phyloP scores from a whole-genome alignment of 2,113 vertebrate genomes.

The Ranitomeya imitator region DNA sequence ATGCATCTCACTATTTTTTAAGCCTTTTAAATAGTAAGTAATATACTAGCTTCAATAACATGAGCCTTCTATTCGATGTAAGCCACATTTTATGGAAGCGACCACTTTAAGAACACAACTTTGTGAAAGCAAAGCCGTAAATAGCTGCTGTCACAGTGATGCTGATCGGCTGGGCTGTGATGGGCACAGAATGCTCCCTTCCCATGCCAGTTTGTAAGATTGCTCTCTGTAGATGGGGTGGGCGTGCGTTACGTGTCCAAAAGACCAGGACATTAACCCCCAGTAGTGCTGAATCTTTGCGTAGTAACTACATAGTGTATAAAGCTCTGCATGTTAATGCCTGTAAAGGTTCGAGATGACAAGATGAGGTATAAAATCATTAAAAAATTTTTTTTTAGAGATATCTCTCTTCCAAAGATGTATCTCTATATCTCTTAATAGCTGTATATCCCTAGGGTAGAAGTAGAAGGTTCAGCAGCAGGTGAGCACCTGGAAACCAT shows the following conservation, averaged over 20 bases:
- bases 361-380: not conserved
- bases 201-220: constrained; percentile 39
- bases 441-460: not conserved
- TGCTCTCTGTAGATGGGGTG: not conserved
- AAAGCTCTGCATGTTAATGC: not conserved
- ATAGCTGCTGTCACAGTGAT: constrained; percentile 49
- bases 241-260: not conserved
- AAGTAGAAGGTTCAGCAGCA: not conserved
- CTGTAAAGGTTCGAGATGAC: not conserved
- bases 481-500: not conserved
- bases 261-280: constrained; percentile 34
- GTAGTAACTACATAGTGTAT: not conserved
- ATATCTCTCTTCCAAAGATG: not conserved
- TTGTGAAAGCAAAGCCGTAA: constrained; percentile 38
- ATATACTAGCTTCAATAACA: not conserved
- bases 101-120: constrained; percentile 47
- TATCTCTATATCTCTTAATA: not conserved
- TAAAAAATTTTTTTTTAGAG: not conserved
- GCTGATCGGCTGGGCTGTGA: constrained; percentile 38
- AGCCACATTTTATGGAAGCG: not conserved
- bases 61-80: not conserved
- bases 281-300: not conserved
- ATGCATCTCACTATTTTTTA: too few relatives aligned
- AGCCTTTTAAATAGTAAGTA: too few relatives aligned
- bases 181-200: constrained; percentile 47